Evolutionary conservation across 2,888 invertebrate genomes (phyloP).

Genomic region (Chalcosyrphus nemorum): DNA sequence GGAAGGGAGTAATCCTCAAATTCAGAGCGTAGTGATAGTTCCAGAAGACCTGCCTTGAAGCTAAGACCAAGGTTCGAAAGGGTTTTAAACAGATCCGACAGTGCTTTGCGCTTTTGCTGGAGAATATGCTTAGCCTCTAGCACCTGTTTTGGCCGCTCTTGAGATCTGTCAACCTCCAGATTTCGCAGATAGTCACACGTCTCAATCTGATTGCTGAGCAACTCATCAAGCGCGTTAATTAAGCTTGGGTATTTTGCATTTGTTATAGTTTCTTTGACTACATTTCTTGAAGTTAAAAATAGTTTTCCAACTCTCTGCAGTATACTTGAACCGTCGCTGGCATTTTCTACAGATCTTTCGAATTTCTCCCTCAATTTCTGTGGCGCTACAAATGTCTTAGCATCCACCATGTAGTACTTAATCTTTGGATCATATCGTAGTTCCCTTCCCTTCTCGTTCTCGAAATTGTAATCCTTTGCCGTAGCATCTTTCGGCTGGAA

Average conservation of each 20-base stretch:
- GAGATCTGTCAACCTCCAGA: constrained; percentile 82
- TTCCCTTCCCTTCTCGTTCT: constrained; percentile 78
- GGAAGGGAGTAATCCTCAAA: constrained; percentile 86
- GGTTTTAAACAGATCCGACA: constrained; percentile 93
- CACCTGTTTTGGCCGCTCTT: constrained; percentile 87
- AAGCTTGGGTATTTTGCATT: constrained; percentile 84
- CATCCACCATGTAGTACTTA: constrained; percentile 78
- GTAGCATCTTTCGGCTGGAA: constrained; percentile 81
- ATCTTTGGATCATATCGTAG: constrained; percentile 79
- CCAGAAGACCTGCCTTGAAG: constrained; percentile 89
- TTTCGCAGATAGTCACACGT: constrained; percentile 85
- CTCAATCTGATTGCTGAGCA: constrained; percentile 86
- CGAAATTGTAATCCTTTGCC: constrained; percentile 78
- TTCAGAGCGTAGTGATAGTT: constrained; percentile 83
- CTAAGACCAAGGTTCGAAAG: constrained; percentile 90
- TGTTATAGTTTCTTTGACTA: constrained; percentile 86
- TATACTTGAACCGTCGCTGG: constrained; percentile 56
- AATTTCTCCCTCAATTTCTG: constrained; percentile 76
- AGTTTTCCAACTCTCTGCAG: constrained; percentile 81
- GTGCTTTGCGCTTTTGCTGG: constrained; percentile 91
- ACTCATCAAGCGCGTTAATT: constrained; percentile 86
- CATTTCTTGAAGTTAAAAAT: constrained; percentile 85
- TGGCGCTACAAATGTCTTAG: constrained; percentile 79
- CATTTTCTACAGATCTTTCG: constrained; percentile 3
- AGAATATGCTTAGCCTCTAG: constrained; percentile 91